These are phyloP conservation scores for Daktulosphaira vitifoliae DNA, from an alignment of 1,140 invertebrate genomes.

Conservation along the genomic window DNA sequence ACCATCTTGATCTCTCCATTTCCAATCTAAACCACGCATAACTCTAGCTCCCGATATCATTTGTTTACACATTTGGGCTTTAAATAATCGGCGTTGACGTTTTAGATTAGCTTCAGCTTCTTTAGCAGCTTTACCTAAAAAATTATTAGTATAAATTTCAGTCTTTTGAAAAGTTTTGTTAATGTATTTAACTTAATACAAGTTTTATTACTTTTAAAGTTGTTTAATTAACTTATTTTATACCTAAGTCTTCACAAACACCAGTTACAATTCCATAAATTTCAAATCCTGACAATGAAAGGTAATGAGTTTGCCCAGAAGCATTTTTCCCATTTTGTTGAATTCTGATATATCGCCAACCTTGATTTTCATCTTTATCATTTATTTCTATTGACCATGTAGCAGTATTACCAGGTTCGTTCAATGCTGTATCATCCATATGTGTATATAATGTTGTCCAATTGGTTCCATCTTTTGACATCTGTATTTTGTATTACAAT, in stretches of 20 bases:
- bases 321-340: conserved; percentile 88
- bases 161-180: background rate
- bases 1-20: conserved; percentile 95
- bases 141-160: background rate
- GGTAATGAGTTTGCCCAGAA: conserved; percentile 90
- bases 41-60: conserved; percentile 82
- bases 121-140: conserved; percentile 63
- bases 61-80: conserved; percentile 65
- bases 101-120: conserved; percentile 76
- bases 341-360: conserved; percentile 85
- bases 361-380: conserved; percentile 58
- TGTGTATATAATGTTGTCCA: conserved; percentile 87
- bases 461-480: conserved; percentile 79
- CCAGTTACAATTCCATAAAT: conserved; percentile 86
- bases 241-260: conserved; percentile 77
- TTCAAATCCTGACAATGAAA: conserved; percentile 93
- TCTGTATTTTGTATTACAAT: conserved; percentile 46
- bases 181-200: too few species aligned
- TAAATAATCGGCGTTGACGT: conserved; percentile 64
- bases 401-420: conserved; percentile 89
- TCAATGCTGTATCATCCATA: conserved; percentile 81
- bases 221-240: conserved; percentile 40
- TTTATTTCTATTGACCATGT: conserved; percentile 72
- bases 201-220: too few species aligned
- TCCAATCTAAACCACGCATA: conserved; percentile 90